Conservation (phyloP, 1,140 invertebrate genomes). For the Caenorhabditis brenneri region DNA sequence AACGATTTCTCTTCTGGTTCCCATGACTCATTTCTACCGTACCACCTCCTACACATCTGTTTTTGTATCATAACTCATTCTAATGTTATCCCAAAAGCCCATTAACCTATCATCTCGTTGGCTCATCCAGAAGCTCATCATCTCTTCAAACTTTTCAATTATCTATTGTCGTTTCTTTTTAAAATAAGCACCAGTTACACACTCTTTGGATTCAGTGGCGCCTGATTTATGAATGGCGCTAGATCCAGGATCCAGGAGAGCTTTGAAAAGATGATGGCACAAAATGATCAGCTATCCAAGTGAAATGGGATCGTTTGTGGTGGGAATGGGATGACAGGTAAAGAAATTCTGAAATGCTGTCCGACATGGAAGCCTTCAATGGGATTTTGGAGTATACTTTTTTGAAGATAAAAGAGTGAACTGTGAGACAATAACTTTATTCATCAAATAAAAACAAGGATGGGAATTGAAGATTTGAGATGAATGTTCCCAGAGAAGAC, state of each 20-base stretch:
- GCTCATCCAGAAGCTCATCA: background rate
- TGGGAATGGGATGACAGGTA: background rate
- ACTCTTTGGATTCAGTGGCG: background rate
- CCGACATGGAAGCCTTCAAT: too few species aligned
- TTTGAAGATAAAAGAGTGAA: too few species aligned
- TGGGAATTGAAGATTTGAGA: too few species aligned
- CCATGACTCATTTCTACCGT: background rate
- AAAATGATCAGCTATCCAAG: background rate
- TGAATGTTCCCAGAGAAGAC: too few species aligned
- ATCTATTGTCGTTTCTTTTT: background rate
- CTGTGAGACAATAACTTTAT: too few species aligned
- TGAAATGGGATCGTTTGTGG: slow-evolving; percentile 1
- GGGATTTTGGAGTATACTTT: too few species aligned
- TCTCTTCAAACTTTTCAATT: background rate
- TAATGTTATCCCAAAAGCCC: background rate
- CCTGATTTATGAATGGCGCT: slow-evolving; percentile 32
- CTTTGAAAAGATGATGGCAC: background rate
- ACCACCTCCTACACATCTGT: background rate
- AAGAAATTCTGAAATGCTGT: too few species aligned
- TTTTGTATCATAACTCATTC: background rate
- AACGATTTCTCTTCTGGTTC: background rate
- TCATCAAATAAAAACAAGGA: too few species aligned
- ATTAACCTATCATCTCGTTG: background rate
- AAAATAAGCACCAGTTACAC: background rate
- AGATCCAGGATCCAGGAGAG: background rate